Evolutionary conservation across 2,797 vertebrate genomes (phyloP).

Genomic region (Otus scops): DNA sequence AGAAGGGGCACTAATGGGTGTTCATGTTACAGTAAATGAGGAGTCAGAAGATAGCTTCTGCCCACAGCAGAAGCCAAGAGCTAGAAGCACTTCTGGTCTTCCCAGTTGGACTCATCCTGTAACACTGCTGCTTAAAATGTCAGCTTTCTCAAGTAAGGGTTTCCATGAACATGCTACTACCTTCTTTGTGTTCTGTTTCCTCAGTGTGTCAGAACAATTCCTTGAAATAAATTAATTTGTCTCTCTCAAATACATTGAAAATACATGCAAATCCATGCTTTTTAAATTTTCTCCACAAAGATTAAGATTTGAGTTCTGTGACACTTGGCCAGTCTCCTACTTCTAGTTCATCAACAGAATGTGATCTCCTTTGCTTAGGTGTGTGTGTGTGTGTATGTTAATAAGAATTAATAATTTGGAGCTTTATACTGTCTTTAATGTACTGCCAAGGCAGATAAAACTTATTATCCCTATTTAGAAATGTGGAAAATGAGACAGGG

Average conservation of each 20-base stretch:
- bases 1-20: background rate
- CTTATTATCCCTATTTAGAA: slow-evolving; percentile 20
- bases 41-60: background rate
- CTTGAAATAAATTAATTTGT: background rate
- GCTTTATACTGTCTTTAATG: background rate
- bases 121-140: fast-evolving
- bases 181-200: background rate
- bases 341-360: background rate
- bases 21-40: background rate
- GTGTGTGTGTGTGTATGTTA: background rate
- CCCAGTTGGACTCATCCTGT: background rate
- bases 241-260: background rate
- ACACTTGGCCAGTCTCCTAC: background rate
- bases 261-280: background rate
- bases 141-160: background rate
- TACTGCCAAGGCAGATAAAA: slow-evolving; percentile 18
- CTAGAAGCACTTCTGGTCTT: background rate
- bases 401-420: background rate
- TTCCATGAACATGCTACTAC: background rate
- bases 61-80: background rate
- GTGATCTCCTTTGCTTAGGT: background rate
- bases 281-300: background rate
- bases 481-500: background rate
- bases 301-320: background rate
- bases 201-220: background rate